Evolutionary conservation across 2,113 vertebrate genomes (phyloP), one percentile per base, ranked within the genome.

Genomic region (Alaudala cheleensis): DNA sequence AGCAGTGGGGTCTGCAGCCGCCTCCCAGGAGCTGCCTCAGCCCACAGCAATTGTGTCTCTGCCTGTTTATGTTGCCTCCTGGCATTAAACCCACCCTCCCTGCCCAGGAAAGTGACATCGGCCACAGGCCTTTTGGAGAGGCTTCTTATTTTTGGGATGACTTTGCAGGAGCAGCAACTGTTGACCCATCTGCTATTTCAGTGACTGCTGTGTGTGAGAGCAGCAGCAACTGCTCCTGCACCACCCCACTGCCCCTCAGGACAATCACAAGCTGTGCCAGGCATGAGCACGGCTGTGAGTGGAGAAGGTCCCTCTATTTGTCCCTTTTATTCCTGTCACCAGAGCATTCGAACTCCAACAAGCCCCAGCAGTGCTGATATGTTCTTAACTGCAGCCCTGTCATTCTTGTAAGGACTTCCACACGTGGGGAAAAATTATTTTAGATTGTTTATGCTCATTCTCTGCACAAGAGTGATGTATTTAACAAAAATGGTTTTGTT

Each of bases 151-250:
- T 28, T 82, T 24, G 24, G 26, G 40, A 80, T 91, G 86, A 85
- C 87, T 92, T 79, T 82, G 78, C 58, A 85, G 69, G 73, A 91
- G 80, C 73, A 91, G 89, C 93, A 96, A 72, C 91, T 92, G 91
- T 87, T 91, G 86, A 53, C 70, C 80, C 93, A 84, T 28, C 69
- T 94, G 86, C 77, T 87, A 21, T 71, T 74, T 89, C 89, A 34
- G 80, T 57, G 50, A 74, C 69, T 88, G 82, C 92, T 81, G 70
- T 40, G 19, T 17, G 3, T 2, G 14, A 58, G 66, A 54, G 76
- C 76, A 66, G 77, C 88, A 92, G 80, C 94, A 93, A 77, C 89
- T 93, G 73, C 22, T 78, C 53, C 64, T 37, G n/a, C 5, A 3
- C n/a, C 69, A 49, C 67, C 66, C 66, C 54, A 8, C 66, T 22